phyloP scores from a whole-genome alignment of 2,888 invertebrate genomes.

The Aquatica leii region DNA sequence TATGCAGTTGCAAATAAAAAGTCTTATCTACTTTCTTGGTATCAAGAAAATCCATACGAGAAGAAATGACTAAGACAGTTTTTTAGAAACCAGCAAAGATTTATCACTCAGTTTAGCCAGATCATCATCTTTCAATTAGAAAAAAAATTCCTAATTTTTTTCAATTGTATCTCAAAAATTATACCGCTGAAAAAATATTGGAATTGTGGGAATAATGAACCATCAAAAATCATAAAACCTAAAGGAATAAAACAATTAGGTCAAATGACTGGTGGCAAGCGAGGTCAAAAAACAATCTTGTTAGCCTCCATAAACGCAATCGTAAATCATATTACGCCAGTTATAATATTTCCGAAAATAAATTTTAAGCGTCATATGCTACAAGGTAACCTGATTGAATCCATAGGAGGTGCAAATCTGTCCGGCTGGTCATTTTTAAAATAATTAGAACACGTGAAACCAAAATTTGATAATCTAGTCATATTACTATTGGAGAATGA shows the following conservation, averaged over 20 bases:
- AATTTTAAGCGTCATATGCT: neutral
- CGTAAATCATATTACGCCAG: neutral
- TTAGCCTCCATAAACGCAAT: neutral
- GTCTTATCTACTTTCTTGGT: neutral
- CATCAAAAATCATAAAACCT: neutral
- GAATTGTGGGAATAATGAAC: neutral
- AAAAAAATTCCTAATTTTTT: neutral
- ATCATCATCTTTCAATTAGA: neutral
- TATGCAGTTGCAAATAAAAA: neutral
- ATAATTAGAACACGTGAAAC: neutral
- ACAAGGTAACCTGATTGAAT: neutral
- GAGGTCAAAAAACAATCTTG: neutral
- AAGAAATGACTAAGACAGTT: neutral
- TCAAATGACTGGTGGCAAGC: too few relatives aligned
- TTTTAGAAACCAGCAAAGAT: neutral
- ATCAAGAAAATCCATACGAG: neutral
- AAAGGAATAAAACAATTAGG: neutral
- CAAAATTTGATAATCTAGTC: neutral
- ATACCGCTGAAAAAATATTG: neutral
- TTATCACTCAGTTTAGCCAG: neutral
- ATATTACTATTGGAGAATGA: neutral
- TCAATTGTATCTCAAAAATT: neutral
- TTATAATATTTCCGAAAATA: too few relatives aligned
- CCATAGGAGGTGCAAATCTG: neutral
- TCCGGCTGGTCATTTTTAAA: neutral